Conservation (phyloP, 2,888 invertebrate species). For the Stenichneumon culpator region DNA sequence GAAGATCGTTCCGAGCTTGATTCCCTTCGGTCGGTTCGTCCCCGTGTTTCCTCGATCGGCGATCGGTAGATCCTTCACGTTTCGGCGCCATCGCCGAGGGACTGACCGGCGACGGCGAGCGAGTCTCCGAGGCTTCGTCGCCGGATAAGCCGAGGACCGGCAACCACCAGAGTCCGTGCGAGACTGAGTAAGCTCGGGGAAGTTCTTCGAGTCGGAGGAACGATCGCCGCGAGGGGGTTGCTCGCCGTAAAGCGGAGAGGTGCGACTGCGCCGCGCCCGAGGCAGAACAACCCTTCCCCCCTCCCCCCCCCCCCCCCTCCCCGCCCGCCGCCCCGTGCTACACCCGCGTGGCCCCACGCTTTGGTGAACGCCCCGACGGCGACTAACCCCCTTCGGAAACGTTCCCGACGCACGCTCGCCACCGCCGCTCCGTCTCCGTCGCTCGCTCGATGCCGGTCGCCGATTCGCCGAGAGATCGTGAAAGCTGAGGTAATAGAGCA, state of each 20-base stretch:
- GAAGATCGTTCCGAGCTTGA: neutral
- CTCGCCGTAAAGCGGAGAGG: slow-evolving; percentile 14
- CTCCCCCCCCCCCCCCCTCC: slow-evolving; percentile 51
- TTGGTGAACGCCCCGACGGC: slow-evolving; percentile 60
- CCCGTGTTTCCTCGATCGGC: slow-evolving; percentile 14
- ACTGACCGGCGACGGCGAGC: neutral
- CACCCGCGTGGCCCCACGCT: slow-evolving; percentile 51
- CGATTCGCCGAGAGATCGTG: slow-evolving; percentile 62
- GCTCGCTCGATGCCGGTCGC: slow-evolving; percentile 28
- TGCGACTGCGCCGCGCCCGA: slow-evolving; percentile 69
- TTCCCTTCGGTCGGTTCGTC: neutral
- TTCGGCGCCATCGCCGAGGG: neutral
- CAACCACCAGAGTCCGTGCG: slow-evolving; percentile 71
- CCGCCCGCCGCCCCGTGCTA: neutral
- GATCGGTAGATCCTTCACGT: slow-evolving; percentile 10
- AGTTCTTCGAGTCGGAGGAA: slow-evolving; percentile 60
- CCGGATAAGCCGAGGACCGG: slow-evolving; percentile 60
- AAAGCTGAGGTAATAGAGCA: slow-evolving; percentile 53
- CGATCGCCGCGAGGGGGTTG: slow-evolving; percentile 64
- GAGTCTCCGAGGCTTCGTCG: slow-evolving; percentile 26
- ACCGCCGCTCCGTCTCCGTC: slow-evolving; percentile 13
- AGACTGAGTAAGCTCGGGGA: slow-evolving; percentile 69
- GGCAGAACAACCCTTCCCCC: neutral
- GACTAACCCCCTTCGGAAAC: slow-evolving; percentile 61
- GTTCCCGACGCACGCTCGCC: slow-evolving; percentile 59